Evolutionary conservation across 2,113 vertebrate species (phyloP), one percentile per base, ranked within the genome.

Genomic region (Uropsilus gracilis): DNA sequence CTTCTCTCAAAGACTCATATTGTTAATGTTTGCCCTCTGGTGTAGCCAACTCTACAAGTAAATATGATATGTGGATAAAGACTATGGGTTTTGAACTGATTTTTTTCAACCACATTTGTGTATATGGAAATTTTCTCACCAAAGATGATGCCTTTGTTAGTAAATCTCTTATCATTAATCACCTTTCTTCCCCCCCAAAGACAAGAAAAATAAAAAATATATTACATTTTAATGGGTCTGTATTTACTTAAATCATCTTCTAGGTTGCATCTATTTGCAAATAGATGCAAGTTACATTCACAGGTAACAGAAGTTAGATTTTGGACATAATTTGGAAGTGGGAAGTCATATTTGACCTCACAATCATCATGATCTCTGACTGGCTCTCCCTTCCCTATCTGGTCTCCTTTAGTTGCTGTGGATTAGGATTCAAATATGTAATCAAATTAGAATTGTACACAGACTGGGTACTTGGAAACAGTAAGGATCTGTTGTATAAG

Each of bases 1-100:
- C 90, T 92, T 95, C 55, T 42, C 91, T 93, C 92, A 81, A 57
- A 96, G 63, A 90, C 24, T 81, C 16, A 37, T 78, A 24, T n/a
- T 46, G 39, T 63, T 95, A 87, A 63, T 86, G 48, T 71, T 83
- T 94, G 61, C 34, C 14, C 10, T 82, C 57, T 77, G 71, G 61
- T 68, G 61, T 92, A 92, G 39, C 69, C 26, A 91, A 10, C 37
- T 50, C 59, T 94, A 17, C 46, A 48, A 83, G 37, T 73, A 88
- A 61, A 46, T 71, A 81, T 46, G 34, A 81, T 75, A 46, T 13
- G 8, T 75, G 82, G 34, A 69, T 71, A 76, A 89, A 76, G n/a
- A 55, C 20, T 63, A 0, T 71, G 82, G 57, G 50, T 90, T 90
- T 94, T 77, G 24, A 95, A 53, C 66, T 34, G 18, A 61, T 34